Percentiles rank a stretch among this genome's conserved stretches.
Conservation (phyloP, 2,797 vertebrate species). For the Melopsittacus undulatus region DNA sequence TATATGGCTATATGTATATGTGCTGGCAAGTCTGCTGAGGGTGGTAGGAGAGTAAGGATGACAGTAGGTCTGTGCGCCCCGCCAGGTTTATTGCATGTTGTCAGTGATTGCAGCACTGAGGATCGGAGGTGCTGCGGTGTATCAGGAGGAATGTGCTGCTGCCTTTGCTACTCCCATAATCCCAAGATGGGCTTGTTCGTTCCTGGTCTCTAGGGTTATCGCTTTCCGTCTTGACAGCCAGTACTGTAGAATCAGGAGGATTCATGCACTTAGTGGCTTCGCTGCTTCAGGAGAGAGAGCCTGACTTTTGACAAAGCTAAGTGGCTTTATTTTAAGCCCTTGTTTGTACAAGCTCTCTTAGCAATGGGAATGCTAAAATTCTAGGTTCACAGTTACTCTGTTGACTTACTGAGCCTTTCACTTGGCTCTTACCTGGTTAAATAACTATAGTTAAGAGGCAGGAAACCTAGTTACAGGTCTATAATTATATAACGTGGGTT, state of each 20-base stretch:
- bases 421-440: conserved; percentile 59
- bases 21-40: neutral
- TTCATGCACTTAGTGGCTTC: conserved; percentile 33
- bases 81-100: neutral
- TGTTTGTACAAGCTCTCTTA: conserved; percentile 63
- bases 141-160: neutral
- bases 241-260: conserved; percentile 18
- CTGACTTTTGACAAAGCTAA: conserved; percentile 34
- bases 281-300: conserved; percentile 23
- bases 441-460: conserved; percentile 57
- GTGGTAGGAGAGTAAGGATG: neutral
- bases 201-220: conserved; percentile 25
- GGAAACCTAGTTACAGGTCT: conserved; percentile 62
- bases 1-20: too few relatives aligned
- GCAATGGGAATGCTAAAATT: conserved; percentile 61
- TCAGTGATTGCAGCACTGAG: neutral
- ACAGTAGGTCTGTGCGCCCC: neutral
- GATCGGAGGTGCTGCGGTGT: neutral
- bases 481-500: conserved; percentile 61
- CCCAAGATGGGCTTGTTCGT: neutral
- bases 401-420: conserved; percentile 52
- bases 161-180: neutral
- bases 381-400: conserved; percentile 52
- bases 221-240: conserved; percentile 3
- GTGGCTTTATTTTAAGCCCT: conserved; percentile 66